phyloP scores from a whole-genome alignment of 1,140 invertebrate genomes.

The Hyphantria cunea region DNA sequence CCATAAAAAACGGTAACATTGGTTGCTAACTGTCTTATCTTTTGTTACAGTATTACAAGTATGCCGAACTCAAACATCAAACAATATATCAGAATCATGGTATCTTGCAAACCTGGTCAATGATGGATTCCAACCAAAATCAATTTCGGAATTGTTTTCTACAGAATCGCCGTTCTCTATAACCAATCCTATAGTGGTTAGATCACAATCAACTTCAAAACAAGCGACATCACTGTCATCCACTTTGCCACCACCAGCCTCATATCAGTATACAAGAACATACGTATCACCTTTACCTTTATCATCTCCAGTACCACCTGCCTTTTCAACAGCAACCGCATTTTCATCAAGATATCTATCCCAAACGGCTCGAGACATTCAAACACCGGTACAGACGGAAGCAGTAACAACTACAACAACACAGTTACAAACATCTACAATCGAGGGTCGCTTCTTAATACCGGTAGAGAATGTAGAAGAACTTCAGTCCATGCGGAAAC shows the following conservation, averaged over 20 bases:
- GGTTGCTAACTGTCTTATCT: no score
- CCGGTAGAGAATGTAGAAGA: not conserved
- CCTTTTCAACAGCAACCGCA: not conserved
- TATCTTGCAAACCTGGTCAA: conserved; percentile 70
- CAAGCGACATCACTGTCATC: conserved; percentile 21
- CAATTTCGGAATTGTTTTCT: conserved; percentile 69
- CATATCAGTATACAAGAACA: conserved; percentile 9
- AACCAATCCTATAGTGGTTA: conserved; percentile 53
- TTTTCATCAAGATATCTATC: conserved; percentile 8
- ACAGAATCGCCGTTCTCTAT: conserved; percentile 53
- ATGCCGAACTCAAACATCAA: conserved; percentile 66
- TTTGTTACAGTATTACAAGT: conserved; percentile 73
- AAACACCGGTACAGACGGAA: no score
- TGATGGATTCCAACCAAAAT: conserved; percentile 67
- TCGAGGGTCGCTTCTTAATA: not conserved
- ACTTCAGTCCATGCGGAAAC: not conserved
- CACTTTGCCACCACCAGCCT: conserved; percentile 28
- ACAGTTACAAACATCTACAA: not conserved
- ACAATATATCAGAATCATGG: conserved; percentile 56
- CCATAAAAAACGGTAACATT: no score
- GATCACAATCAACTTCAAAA: conserved; percentile 27
- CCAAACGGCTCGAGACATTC: not conserved
- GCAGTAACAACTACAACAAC: conserved; percentile 2
- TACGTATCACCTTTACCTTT: not conserved
- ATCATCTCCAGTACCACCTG: conserved; percentile 21